phyloP scores from a whole-genome alignment of 2,113 vertebrate genomes.

The Scalopus aquaticus region DNA sequence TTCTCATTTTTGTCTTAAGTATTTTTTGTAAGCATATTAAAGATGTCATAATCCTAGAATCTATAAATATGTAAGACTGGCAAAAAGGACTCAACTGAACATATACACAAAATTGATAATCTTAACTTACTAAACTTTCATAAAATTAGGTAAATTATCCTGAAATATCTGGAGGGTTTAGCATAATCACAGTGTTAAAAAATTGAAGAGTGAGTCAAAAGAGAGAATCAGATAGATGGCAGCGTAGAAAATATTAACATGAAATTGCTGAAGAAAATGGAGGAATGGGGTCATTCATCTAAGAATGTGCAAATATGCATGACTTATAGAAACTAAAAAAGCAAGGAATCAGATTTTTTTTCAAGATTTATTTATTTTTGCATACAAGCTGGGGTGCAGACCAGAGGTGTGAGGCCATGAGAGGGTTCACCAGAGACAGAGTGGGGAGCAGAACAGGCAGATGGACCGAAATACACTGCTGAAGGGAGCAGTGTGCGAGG shows the following conservation, averaged over 20 bases:
- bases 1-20: not conserved
- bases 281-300: not conserved
- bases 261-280: not conserved
- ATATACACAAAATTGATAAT: not conserved
- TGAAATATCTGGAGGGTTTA: not conserved
- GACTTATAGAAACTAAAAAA: not conserved
- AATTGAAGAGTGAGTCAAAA: not conserved
- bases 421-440: no score
- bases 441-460: no score
- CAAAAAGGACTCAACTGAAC: not conserved
- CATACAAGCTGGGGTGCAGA: no score
- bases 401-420: no score
- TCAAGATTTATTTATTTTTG: no score
- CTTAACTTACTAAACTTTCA: not conserved
- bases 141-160: not conserved
- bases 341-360: not conserved
- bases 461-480: no score
- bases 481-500: no score
- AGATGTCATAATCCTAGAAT: not conserved
- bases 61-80: not conserved
- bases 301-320: not conserved
- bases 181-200: not conserved
- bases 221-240: not conserved
- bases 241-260: not conserved
- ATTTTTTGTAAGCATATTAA: not conserved